phyloP scores from a whole-genome alignment of 2,888 invertebrate species.

The Ferdinandea cuprea region DNA sequence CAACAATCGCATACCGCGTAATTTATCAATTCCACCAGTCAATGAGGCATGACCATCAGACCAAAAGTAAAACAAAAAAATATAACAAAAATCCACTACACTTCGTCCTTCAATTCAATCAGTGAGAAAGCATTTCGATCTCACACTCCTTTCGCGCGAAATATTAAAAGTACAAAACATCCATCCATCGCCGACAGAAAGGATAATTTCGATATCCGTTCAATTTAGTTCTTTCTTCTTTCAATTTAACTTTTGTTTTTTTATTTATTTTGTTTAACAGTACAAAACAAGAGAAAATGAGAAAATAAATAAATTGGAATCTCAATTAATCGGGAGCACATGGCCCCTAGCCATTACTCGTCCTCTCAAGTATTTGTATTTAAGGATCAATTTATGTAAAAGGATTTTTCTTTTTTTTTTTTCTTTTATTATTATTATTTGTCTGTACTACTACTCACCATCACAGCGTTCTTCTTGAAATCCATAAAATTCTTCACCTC shows the following conservation, averaged over 20 bases:
- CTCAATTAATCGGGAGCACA: constrained; percentile 64
- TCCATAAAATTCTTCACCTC: constrained; percentile 97
- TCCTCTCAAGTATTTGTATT: constrained; percentile 36
- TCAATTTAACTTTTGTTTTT: neutral
- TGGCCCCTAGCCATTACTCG: constrained; percentile 19
- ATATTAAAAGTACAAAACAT: constrained; percentile 45
- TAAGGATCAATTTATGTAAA: constrained; percentile 51
- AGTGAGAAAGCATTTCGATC: constrained; percentile 17
- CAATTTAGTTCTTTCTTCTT: constrained; percentile 18
- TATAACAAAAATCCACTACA: neutral
- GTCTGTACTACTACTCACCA: constrained; percentile 86
- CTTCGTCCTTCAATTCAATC: constrained; percentile 46
- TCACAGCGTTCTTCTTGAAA: constrained; percentile 95
- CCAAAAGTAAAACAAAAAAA: neutral
- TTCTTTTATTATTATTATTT: too few species aligned
- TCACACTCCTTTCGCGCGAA: constrained; percentile 16
- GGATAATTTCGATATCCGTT: constrained; percentile 60
- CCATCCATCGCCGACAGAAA: constrained; percentile 42
- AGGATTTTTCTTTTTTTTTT: constrained; percentile 24
- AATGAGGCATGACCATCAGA: constrained; percentile 50
- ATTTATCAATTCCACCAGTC: constrained; percentile 63
- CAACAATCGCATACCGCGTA: neutral
- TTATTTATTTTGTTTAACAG: neutral
- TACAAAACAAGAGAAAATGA: constrained; percentile 24
- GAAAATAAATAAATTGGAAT: constrained; percentile 68